Conservation (phyloP, 2,797 vertebrate genomes). For the Malacoctenus gilli region DNA sequence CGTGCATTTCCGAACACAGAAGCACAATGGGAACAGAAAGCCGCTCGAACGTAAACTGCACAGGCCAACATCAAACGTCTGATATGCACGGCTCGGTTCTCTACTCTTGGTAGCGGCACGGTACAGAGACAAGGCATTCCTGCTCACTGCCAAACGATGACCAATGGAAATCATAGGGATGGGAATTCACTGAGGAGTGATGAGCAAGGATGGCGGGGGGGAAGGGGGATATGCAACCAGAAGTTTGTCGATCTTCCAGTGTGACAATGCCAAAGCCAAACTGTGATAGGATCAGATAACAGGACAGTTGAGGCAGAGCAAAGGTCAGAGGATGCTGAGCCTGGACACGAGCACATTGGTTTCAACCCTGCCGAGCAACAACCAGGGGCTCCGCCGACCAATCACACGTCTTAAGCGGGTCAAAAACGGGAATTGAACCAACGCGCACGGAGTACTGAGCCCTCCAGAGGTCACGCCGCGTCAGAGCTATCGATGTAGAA, state of each 20-base stretch:
- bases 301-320: slow-evolving; percentile 72
- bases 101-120: slow-evolving; percentile 12
- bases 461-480: slow-evolving; percentile 4
- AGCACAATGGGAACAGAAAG: slow-evolving; percentile 44
- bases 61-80: slow-evolving; percentile 50
- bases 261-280: slow-evolving; percentile 80
- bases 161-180: slow-evolving; percentile 60
- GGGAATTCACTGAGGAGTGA: slow-evolving; percentile 60
- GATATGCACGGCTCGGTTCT: slow-evolving; percentile 7
- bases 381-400: slow-evolving; percentile 89
- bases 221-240: slow-evolving; percentile 72
- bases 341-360: slow-evolving; percentile 21
- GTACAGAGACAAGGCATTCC: slow-evolving; percentile 41
- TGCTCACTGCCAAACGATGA: slow-evolving; percentile 53
- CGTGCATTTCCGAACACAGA: slow-evolving; percentile 68
- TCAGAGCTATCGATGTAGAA: slow-evolving; percentile 15
- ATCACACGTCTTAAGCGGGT: slow-evolving; percentile 47
- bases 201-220: slow-evolving; percentile 67
- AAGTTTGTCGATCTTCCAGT: slow-evolving; percentile 80
- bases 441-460: slow-evolving; percentile 10
- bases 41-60: slow-evolving; percentile 21
- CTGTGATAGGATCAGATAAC: slow-evolving; percentile 69
- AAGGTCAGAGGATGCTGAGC: slow-evolving; percentile 74
- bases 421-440: slow-evolving; percentile 3
- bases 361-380: slow-evolving; percentile 71